Conservation (phyloP, 2,113 vertebrate genomes). For the Myodes glareolus region DNA sequence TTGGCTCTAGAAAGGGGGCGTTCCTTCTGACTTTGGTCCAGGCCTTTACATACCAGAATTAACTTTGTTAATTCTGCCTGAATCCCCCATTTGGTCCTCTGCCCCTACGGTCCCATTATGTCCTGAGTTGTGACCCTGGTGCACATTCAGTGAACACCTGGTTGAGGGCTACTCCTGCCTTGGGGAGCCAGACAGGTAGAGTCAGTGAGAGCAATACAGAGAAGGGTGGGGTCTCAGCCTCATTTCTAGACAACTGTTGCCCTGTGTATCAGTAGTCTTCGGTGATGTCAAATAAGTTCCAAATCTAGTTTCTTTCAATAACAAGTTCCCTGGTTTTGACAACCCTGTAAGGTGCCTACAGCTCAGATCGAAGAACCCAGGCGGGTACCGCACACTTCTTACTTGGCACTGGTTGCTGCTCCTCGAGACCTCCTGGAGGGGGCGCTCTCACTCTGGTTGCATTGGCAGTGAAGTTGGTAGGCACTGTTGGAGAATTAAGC, state of each 20-base stretch:
- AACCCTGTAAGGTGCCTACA: not conserved
- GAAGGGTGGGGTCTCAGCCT: not conserved
- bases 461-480: not conserved
- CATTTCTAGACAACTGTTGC: not conserved
- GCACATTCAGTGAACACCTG: constrained; percentile 15
- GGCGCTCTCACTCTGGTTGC: not conserved
- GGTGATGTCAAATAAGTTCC: not conserved
- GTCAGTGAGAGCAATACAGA: not conserved
- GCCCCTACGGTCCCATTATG: not conserved
- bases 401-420: not conserved
- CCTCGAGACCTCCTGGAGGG: constrained; percentile 8
- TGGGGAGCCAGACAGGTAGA: not conserved
- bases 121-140: not conserved
- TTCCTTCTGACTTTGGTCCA: not conserved
- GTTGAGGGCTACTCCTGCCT: not conserved
- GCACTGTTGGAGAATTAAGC: not conserved
- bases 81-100: not conserved
- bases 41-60: not conserved
- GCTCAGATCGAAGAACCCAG: not conserved
- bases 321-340: not conserved
- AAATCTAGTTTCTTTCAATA: constrained; percentile 5
- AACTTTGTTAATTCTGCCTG: not conserved
- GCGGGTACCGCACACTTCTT: too few species aligned
- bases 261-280: not conserved
- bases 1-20: not conserved